Evolutionary conservation across 2,888 invertebrate genomes (phyloP), one percentile per base, ranked within the genome.

Genomic region (Endomychus coccineus): DNA sequence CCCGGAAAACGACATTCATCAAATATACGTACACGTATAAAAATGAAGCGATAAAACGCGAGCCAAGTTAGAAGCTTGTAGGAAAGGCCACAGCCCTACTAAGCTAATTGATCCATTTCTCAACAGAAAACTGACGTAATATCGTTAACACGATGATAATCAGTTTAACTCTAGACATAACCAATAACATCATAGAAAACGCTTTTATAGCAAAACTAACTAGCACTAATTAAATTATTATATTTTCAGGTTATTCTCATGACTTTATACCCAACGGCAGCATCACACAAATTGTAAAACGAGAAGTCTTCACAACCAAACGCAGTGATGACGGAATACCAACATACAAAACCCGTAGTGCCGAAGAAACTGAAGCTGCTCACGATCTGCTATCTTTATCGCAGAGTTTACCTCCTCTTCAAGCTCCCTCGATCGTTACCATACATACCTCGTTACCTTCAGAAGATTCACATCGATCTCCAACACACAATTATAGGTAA

Each of bases 311-410:
- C 37, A 34, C 25, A 38, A 39, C 39, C 27, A 41, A 11, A 44
- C 48, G 16, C 34, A 36, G 37, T 50, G 66, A 67, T 48, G 64
- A 62, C 21, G 67, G 65, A 21, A 64, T 66, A 35, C 62, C 66
- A 14, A 62, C 66, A 40, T 66, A 67, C 52, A 62, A 67, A 38
- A 61, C 68, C 39, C 74, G 79, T 34, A 78, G 80, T 50, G 78
- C 83, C 15, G 89, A 86, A 56, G 90, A 90, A 66, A 89, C 87
- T 6, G 88, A 89, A 68, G 89, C 88, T 17, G 90, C 90, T 1
- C 88, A 87, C 61, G 89, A 84, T 61, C 70, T 83, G 43, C 68
- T 84, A 16, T 84, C 82, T 28, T 67, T 85, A 19, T 83, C 84
- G 2, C 80, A 85, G 52, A 82, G 85, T 49, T 62, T 83, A 53